Evolutionary conservation across 2,113 vertebrate species (phyloP), one percentile per base, ranked within the genome.

Genomic region (Podarcis cretensis): DNA sequence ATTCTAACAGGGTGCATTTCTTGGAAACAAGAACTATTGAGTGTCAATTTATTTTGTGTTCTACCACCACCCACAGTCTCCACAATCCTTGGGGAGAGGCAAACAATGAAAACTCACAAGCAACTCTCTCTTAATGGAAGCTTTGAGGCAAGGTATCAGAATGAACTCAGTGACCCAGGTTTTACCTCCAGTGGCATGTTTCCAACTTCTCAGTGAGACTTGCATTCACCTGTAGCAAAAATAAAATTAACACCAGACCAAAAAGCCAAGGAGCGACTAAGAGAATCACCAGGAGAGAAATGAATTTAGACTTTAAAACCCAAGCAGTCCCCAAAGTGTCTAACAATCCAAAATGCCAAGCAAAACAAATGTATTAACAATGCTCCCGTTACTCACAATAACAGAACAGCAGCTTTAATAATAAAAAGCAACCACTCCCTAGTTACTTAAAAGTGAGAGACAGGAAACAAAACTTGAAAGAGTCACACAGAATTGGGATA

Each of bases 171-270:
- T 74, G 27, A 91, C 87, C 89, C 57, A 90, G 66, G 69, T 85
- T 91, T 91, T 71, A 9, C 85, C 92, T 91, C 80, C 81, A 84
- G 25, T 73, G 91, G 81, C 76, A 9, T 63, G 88, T 92, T 93
- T 91, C 65, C 93, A 2, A 75, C 18, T 92, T 93, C 5, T 43
- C 57, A 0, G 18, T 43, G 77, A 65, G 0, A 90, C 59, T 83
- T 77, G 80, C 69, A 63, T 35, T 89, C 93, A 87, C 80, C 88
- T 85, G 88, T 85, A 92, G 90, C 69, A 88, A 23, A 85, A 88
- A 86, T 89, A 93, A 74, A 59, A 93, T 95, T 95, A 95, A 92
- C 88, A 30, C 65, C 83, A 90, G 87, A 92, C 37, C 75, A 92
- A 0, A 48, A 81, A 90, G 69, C 74, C 73, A 92, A 91, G 59